Evolutionary conservation across 2,797 vertebrate genomes (phyloP).

Genomic region (Salmo trutta): DNA sequence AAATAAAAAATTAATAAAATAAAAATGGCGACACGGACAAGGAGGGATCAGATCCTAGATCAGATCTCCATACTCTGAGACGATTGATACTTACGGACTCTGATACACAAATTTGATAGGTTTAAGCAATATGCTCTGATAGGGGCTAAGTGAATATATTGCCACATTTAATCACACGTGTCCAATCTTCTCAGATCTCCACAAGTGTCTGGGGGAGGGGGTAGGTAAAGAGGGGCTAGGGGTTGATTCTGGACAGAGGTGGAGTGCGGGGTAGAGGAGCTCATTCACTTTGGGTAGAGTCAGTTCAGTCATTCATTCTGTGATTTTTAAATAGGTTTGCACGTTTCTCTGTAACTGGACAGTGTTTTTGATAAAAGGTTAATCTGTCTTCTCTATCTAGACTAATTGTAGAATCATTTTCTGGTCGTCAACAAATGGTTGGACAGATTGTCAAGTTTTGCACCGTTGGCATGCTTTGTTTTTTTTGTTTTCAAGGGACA

Average conservation of each 20-base stretch:
- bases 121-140: background rate
- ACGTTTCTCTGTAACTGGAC: slow-evolving; percentile 61
- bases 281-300: slow-evolving; percentile 30
- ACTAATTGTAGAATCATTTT: slow-evolving; percentile 45
- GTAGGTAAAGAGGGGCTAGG: background rate
- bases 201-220: background rate
- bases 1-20: too few species aligned
- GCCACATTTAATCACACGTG: background rate
- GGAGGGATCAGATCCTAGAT: too few species aligned
- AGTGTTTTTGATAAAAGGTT: slow-evolving; percentile 48
- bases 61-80: too few species aligned
- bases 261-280: slow-evolving; percentile 23
- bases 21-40: background rate
- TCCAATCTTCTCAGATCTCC: background rate
- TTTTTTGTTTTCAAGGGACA: slow-evolving; percentile 63
- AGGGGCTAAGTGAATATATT: too few species aligned
- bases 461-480: slow-evolving; percentile 52
- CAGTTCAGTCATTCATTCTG: slow-evolving; percentile 32
- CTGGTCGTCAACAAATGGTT: slow-evolving; percentile 43
- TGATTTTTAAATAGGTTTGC: slow-evolving; percentile 49
- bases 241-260: slow-evolving; percentile 17
- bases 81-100: background rate
- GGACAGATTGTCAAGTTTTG: slow-evolving; percentile 40
- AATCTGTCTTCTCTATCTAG: slow-evolving; percentile 35
- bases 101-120: background rate